These are phyloP conservation scores for Microdon myrmicae DNA, from an alignment of 2,888 invertebrate genomes.

Conservation along the genomic window DNA sequence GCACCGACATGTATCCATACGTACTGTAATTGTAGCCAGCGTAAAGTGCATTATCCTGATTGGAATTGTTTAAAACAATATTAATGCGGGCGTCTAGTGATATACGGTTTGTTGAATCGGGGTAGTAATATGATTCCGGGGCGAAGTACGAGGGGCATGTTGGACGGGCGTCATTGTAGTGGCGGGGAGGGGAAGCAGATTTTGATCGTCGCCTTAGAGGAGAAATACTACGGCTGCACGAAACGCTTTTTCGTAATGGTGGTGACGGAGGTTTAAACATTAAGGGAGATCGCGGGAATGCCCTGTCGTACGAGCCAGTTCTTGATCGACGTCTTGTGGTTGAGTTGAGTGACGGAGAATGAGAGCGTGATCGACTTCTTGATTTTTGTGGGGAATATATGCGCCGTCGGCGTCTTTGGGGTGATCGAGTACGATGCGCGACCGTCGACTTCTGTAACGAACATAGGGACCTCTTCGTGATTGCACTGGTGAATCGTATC, in stretches of 20 bases:
- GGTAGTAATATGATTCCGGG: conserved; percentile 59
- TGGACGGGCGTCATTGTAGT: conserved; percentile 40
- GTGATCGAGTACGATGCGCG: conserved; percentile 58
- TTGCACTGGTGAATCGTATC: conserved; percentile 52
- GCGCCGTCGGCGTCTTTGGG: conserved; percentile 54
- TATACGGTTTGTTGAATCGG: conserved; percentile 58
- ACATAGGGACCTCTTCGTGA: conserved; percentile 28
- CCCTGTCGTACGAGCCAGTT: conserved; percentile 57
- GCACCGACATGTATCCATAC: conserved; percentile 57
- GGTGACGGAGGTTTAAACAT: conserved; percentile 65
- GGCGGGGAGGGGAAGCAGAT: conserved; percentile 43
- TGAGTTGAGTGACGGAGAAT: conserved; percentile 47
- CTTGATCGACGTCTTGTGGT: conserved; percentile 39
- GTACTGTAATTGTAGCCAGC: conserved; percentile 56
- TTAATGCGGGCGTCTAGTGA: conserved; percentile 57
- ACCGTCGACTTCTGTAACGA: conserved; percentile 52
- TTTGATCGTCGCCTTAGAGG: conserved; percentile 21
- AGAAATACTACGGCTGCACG: conserved; percentile 42
- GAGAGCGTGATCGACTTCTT: conserved; percentile 51
- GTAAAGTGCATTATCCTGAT: conserved; percentile 49
- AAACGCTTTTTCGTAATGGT: conserved; percentile 61
- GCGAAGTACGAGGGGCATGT: conserved; percentile 40
- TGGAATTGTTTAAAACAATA: conserved; percentile 54
- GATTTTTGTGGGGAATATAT: conserved; percentile 30
- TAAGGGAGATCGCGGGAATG: conserved; percentile 61